phyloP scores from a whole-genome alignment of 2,797 vertebrate genomes.

The Furcifer pardalis region DNA sequence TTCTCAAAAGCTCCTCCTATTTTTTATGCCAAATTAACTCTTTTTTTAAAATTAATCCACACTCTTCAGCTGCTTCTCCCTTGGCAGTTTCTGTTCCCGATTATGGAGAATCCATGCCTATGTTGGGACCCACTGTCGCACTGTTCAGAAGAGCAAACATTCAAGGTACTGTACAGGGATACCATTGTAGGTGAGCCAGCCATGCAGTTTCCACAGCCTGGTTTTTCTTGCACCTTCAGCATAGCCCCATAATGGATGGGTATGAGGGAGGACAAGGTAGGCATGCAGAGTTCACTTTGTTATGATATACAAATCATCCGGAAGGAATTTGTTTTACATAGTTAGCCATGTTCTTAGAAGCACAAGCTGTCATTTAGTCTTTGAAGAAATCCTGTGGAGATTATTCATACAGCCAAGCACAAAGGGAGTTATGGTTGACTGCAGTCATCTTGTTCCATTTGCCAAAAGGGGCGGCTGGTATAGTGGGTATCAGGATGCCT shows the following conservation, averaged over 20 bases:
- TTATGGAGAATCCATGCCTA: neutral
- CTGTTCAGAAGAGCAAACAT: neutral
- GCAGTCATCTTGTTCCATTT: neutral
- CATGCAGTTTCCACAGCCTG: neutral
- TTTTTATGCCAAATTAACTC: neutral
- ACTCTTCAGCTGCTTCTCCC: neutral
- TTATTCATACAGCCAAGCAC: neutral
- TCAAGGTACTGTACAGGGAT: neutral
- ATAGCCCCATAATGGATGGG: neutral
- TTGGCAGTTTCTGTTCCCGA: neutral
- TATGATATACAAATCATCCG: neutral
- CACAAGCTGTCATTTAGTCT: neutral
- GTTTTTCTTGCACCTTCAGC: neutral
- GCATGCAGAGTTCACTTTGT: neutral
- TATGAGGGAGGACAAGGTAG: neutral
- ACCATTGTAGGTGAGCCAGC: neutral
- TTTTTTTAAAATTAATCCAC: neutral
- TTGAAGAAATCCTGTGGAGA: neutral
- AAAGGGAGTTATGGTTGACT: neutral
- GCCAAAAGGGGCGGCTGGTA: neutral
- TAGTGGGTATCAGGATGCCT: neutral
- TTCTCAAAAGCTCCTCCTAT: neutral
- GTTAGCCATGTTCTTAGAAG: neutral
- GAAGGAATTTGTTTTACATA: neutral
- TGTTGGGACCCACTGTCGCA: neutral